A percentile compares a stretch with the other conserved stretches of the same genome.
Conservation (phyloP, 2,113 vertebrate species). For the Platanista minor region DNA sequence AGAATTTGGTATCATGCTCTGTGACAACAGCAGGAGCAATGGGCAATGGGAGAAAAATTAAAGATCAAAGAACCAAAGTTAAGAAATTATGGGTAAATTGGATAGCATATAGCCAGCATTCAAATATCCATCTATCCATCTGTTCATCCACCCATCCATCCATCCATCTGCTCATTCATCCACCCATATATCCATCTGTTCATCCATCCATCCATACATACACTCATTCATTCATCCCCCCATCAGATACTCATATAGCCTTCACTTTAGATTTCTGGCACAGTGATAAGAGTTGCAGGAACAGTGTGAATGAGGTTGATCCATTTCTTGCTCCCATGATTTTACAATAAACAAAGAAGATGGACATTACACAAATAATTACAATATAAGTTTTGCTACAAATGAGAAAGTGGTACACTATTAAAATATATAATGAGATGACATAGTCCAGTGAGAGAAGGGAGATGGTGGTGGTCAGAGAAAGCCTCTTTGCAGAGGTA, state of each 20-base stretch:
- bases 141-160: not conserved
- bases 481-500: not conserved
- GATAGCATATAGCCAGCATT: not conserved
- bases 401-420: not conserved
- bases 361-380: not conserved
- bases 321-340: not conserved
- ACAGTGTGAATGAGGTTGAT: not conserved
- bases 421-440: not conserved
- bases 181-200: too few species aligned
- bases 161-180: not conserved
- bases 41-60: not conserved
- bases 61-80: not conserved
- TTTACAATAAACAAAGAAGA: conserved; percentile 13
- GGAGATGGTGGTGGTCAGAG: not conserved
- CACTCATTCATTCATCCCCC: not conserved
- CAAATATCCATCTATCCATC: not conserved
- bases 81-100: not conserved
- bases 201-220: not conserved
- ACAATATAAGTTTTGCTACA: not conserved
- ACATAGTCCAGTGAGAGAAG: not conserved
- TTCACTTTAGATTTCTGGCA: conserved; percentile 14
- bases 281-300: not conserved
- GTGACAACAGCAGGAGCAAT: not conserved
- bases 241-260: not conserved
- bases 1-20: not conserved